phyloP scores from a whole-genome alignment of 1,140 invertebrate genomes.

The Protaetia brevitarsis region DNA sequence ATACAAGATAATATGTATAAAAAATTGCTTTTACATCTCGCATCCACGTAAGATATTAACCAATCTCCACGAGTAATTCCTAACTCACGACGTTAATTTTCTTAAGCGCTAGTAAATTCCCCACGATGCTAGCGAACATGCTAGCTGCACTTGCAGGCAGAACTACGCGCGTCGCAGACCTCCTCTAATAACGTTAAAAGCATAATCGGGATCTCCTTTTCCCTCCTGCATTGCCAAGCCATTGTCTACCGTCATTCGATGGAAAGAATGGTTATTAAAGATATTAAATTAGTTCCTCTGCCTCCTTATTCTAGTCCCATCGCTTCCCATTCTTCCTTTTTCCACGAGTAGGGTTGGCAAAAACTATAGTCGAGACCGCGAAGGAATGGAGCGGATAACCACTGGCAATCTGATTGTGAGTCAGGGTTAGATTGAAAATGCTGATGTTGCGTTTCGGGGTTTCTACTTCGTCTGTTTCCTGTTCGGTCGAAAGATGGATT shows the following conservation, averaged over 20 bases:
- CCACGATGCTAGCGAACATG: background rate
- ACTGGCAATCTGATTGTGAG: background rate
- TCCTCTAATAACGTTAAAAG: constrained; percentile 7
- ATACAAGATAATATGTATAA: too few relatives aligned
- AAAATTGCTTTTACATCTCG: too few relatives aligned
- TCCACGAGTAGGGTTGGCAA: background rate
- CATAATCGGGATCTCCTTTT: constrained; percentile 10
- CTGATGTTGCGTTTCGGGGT: too few relatives aligned
- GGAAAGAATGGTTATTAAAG: background rate
- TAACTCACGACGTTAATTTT: background rate
- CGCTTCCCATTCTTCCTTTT: background rate
- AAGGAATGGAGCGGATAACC: constrained; percentile 9
- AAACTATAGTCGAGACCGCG: background rate
- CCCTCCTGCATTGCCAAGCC: too few relatives aligned
- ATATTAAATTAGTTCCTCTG: constrained; percentile 15
- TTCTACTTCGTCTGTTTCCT: too few relatives aligned
- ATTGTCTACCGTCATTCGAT: background rate
- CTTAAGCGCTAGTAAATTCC: constrained; percentile 3
- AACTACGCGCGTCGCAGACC: background rate
- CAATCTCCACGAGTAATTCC: background rate
- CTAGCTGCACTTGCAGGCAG: background rate
- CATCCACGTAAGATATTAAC: background rate
- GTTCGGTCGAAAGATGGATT: too few relatives aligned
- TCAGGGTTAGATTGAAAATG: background rate
- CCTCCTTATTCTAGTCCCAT: too few relatives aligned